Conservation (phyloP, 2,888 invertebrate species). For the Shargacucullia verbasci region DNA sequence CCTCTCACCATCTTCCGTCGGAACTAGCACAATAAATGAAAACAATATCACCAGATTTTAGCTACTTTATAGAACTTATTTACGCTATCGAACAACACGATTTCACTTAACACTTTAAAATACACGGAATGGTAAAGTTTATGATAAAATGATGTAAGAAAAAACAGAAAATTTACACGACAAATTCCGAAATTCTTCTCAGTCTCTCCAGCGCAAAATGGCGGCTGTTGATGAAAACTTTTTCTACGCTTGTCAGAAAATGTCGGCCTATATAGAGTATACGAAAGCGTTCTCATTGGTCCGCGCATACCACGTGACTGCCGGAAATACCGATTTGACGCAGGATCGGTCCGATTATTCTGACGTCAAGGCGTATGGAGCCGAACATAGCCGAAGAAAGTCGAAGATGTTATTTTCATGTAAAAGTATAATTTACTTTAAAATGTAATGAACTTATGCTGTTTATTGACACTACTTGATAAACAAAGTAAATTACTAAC, state of each 20-base stretch:
- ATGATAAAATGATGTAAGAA: conserved; percentile 89
- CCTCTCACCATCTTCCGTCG: conserved; percentile 93
- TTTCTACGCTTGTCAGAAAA: conserved; percentile 98
- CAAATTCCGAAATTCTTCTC: conserved; percentile 93
- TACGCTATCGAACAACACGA: conserved; percentile 82
- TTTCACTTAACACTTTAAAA: conserved; percentile 90
- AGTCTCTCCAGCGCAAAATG: conserved; percentile 96
- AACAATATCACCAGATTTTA: conserved; percentile 90
- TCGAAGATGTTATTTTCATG: conserved; percentile 69
- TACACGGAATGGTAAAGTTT: conserved; percentile 89
- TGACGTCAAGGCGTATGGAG: conserved; percentile 84
- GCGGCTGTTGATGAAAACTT: conserved; percentile 98
- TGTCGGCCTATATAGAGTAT: conserved; percentile 87
- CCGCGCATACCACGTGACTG: conserved; percentile 82
- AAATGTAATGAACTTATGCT: conserved; percentile 9
- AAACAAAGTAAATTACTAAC: background rate
- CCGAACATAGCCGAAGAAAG: conserved; percentile 74
- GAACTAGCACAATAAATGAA: conserved; percentile 93
- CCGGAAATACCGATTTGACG: conserved; percentile 85
- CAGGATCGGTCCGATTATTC: conserved; percentile 82
- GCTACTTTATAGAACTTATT: conserved; percentile 85
- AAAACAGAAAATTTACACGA: conserved; percentile 91
- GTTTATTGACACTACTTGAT: conserved; percentile 1
- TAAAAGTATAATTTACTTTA: conserved; percentile 52
- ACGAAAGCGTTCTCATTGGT: conserved; percentile 79